These are phyloP conservation scores for Chorisops tibialis DNA, from an alignment of 2,888 invertebrate species.

Conservation along the genomic window DNA sequence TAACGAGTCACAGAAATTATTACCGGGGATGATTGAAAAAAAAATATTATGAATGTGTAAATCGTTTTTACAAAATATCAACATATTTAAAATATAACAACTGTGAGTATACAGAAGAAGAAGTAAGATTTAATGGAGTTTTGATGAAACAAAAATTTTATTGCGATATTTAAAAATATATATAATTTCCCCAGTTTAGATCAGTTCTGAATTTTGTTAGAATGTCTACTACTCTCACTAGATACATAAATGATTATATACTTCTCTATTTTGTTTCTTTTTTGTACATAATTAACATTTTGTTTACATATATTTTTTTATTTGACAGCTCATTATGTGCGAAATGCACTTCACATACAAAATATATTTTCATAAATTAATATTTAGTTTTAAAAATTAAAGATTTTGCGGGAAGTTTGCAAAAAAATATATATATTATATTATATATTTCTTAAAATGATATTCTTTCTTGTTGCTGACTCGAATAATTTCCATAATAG, in stretches of 20 bases:
- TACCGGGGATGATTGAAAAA: no score
- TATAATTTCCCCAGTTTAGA: no score
- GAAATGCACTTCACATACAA: no score
- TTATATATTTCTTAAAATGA: no score
- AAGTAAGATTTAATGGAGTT: neutral
- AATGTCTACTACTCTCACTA: neutral
- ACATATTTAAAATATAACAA: neutral
- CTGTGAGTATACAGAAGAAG: neutral
- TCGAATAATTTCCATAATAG: no score
- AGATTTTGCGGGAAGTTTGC: no score
- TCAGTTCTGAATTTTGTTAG: no score
- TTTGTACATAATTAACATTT: neutral
- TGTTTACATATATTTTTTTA: neutral
- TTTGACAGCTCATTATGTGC: neutral
- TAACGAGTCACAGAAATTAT: no score
- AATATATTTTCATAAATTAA: no score
- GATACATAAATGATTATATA: neutral
- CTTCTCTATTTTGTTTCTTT: neutral
- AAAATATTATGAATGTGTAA: neutral
- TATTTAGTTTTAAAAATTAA: no score
- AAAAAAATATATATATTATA: no score
- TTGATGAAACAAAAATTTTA: neutral
- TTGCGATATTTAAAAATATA: neutral
- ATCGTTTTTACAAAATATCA: neutral
- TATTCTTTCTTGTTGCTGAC: no score